Evolutionary conservation across 2,113 vertebrate genomes (phyloP), one percentile per base, ranked within the genome.

Genomic region (Pseudorasbora parva): DNA sequence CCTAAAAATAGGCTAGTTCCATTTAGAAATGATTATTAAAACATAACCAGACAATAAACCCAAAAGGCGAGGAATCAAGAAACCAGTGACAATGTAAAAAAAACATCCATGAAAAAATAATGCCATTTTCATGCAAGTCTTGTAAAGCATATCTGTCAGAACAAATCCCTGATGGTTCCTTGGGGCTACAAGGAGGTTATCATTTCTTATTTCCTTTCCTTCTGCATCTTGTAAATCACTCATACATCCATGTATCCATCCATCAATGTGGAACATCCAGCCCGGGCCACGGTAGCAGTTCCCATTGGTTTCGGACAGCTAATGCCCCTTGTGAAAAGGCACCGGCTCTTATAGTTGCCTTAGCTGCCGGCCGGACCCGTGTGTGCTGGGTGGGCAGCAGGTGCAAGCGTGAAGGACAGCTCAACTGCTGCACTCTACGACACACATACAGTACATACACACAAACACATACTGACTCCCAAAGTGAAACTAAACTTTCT

Each of bases 311-410:
- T 72, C 47, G 43, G 37, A 81, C 66, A 77, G 75, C 69, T 69
- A 86, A 60, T 83, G 83, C 47, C 60, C 54, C 14, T 25, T 33
- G 51, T 66, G 62, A 64, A 59, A 69, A 17, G 60, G 73, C 85
- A 73, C 66, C 59, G 11, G 81, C 81, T 89, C 88, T 87, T 87
- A 89, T 87, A 88, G 69, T 76, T 82, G 77, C 43, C 56, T 41
- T 74, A 75, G 73, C 82, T 75, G 82, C 78, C 76, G 85, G 86
- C 72, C 60, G 21, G 72, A 66, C 78, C 68, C 72, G 72, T 79
- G 91, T 91, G 88, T 92, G 91, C 91, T 89, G 89, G 88, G 91
- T 91, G 90, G 90, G 91, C 87, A 88, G 93, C 93, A 93, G 93
- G 93, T 94, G 93, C 88, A 86, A 92, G 91, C 33, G 75, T 82